Evolutionary conservation across 2,113 vertebrate genomes (phyloP).

Genomic region (Microtus pennsylvanicus): DNA sequence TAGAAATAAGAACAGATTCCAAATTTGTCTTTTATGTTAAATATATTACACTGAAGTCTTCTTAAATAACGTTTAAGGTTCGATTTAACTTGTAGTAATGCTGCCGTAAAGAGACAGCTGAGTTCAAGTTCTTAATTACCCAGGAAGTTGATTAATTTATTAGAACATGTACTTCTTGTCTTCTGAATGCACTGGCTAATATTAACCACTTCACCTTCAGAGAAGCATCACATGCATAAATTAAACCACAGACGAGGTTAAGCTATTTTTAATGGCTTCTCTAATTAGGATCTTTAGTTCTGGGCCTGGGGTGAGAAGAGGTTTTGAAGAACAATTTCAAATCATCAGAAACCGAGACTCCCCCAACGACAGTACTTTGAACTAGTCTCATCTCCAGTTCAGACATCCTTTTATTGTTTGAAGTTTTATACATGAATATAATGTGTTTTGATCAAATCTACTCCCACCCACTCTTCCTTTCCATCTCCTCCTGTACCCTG

Average conservation of each 20-base stretch:
- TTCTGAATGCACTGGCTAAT: not conserved
- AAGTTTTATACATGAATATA: not conserved
- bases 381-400: not conserved
- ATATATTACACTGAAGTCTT: conserved; percentile 56
- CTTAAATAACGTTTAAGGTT: conserved; percentile 69
- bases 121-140: conserved; percentile 65
- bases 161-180: conserved; percentile 47
- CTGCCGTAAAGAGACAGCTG: conserved; percentile 38
- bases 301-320: conserved; percentile 1
- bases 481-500: not conserved
- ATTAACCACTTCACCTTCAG: conserved; percentile 63
- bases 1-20: conserved; percentile 58
- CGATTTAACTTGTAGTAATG: conserved; percentile 64
- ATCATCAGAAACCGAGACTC: conserved; percentile 1
- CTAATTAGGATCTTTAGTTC: conserved; percentile 45
- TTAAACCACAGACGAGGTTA: conserved; percentile 24
- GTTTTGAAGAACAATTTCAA: conserved; percentile 25
- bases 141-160: conserved; percentile 55
- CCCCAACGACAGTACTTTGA: not conserved
- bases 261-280: conserved; percentile 40
- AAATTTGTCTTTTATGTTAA: conserved; percentile 63
- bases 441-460: not conserved
- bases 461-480: not conserved
- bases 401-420: not conserved
- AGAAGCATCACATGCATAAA: conserved; percentile 40